phyloP scores from a whole-genome alignment of 2,113 vertebrate genomes.

The Oophaga pumilio region DNA sequence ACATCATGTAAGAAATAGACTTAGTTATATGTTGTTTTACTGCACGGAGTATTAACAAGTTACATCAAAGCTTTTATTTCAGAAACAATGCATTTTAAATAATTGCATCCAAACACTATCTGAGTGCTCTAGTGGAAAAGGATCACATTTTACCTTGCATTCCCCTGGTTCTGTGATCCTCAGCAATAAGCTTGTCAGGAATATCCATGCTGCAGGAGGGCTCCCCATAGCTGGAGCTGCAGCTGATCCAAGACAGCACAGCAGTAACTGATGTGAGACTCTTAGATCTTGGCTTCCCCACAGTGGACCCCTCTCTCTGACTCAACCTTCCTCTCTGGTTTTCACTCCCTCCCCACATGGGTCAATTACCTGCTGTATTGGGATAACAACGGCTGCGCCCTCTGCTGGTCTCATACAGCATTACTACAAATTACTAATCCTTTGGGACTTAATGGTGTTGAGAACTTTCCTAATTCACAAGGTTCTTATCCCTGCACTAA shows the following conservation, averaged over 20 bases:
- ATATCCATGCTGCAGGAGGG: constrained; percentile 34
- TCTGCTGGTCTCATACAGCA: constrained; percentile 27
- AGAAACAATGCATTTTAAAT: neutral
- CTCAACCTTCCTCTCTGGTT: constrained; percentile 50
- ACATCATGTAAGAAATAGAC: neutral
- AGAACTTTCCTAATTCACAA: too few relatives aligned
- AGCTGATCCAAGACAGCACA: constrained; percentile 4
- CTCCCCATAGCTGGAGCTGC: constrained; percentile 47
- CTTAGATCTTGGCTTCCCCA: constrained; percentile 48
- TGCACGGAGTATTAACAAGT: neutral
- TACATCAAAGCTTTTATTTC: neutral
- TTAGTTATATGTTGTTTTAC: neutral
- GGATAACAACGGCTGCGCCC: constrained; percentile 42
- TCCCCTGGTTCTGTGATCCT: neutral
- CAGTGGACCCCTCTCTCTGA: constrained; percentile 52
- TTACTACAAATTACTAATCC: neutral
- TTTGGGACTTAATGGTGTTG: too few relatives aligned
- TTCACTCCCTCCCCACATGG: constrained; percentile 52
- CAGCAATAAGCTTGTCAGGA: constrained; percentile 29
- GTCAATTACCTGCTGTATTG: constrained; percentile 54
- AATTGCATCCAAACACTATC: neutral
- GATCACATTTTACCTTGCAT: constrained; percentile 39
- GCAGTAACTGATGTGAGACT: constrained; percentile 34
- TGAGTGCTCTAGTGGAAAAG: neutral
- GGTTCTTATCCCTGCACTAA: too few relatives aligned